phyloP scores from a whole-genome alignment of 1,140 invertebrate genomes.

The Caenorhabditis remanei region DNA sequence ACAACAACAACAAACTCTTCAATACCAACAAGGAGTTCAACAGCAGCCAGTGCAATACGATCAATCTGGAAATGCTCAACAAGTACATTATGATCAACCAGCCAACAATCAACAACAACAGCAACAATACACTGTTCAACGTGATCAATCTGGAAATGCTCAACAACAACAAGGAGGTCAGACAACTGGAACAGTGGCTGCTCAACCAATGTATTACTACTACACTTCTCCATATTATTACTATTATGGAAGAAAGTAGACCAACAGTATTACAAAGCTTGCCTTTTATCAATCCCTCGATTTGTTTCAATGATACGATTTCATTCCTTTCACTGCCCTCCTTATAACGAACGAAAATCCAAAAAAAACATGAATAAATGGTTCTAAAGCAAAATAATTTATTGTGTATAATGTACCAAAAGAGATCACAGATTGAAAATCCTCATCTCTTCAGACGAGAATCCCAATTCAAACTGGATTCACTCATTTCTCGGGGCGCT shows the following conservation, averaged over 20 bases:
- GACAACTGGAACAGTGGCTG: neutral
- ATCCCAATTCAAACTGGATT: no score
- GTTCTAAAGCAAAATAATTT: neutral
- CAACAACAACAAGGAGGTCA: conserved; percentile 2
- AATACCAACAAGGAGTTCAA: conserved; percentile 37
- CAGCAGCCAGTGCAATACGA: conserved; percentile 33
- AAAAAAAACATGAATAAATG: conserved; percentile 38
- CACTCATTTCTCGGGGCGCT: no score
- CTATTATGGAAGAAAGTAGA: conserved; percentile 59
- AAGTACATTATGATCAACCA: conserved; percentile 14
- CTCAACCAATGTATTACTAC: conserved; percentile 38
- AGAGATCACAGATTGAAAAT: neutral
- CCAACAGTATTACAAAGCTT: conserved; percentile 6
- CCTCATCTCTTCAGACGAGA: no score
- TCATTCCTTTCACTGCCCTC: conserved; percentile 41
- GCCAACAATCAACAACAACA: neutral
- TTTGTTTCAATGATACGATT: conserved; percentile 14
- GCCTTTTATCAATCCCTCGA: neutral
- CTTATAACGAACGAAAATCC: conserved; percentile 24
- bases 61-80: conserved; percentile 44
- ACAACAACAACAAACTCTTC: conserved; percentile 46
- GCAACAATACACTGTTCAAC: conserved; percentile 6
- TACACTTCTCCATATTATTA: conserved; percentile 58
- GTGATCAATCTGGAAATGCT: conserved; percentile 14
- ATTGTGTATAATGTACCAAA: neutral